Conservation (phyloP, 2,888 invertebrate genomes). For the Synanthedon formicaeformis region DNA sequence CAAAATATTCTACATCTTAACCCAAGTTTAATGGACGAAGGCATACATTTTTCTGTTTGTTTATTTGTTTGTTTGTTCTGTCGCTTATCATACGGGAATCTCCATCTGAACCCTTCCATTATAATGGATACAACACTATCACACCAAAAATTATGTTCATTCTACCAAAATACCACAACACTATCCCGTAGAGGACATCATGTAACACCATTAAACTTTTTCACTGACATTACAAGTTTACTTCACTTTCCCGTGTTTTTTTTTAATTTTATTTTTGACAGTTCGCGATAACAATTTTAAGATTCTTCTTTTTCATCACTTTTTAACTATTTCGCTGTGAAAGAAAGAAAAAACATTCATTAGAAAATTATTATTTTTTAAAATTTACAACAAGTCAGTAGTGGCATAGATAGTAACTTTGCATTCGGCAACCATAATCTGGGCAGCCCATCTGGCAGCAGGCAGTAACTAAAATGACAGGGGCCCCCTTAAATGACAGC, state of each 20-base stretch:
- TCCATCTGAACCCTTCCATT: constrained; percentile 56
- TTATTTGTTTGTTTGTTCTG: constrained; percentile 19
- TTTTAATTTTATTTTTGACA: constrained; percentile 46
- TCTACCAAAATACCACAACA: constrained; percentile 35
- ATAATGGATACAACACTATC: constrained; percentile 68
- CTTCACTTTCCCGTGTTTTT: constrained; percentile 46
- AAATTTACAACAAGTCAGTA: too few species aligned
- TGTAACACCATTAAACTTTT: constrained; percentile 43
- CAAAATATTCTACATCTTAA: too few species aligned
- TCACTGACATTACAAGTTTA: constrained; percentile 34
- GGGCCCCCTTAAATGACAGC: too few species aligned
- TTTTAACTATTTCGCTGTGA: constrained; percentile 56
- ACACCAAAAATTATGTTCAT: constrained; percentile 62
- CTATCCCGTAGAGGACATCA: constrained; percentile 41
- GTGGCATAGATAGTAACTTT: too few species aligned
- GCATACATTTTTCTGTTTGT: constrained; percentile 6
- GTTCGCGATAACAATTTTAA: constrained; percentile 66
- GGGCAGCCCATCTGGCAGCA: too few species aligned
- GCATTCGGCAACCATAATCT: too few species aligned
- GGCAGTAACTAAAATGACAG: too few species aligned
- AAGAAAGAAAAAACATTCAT: constrained; percentile 18
- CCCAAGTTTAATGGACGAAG: constrained; percentile 22
- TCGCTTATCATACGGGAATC: constrained; percentile 49
- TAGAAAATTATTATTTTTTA: not conserved
- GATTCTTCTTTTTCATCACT: constrained; percentile 48